Conservation (phyloP, 2,888 invertebrate species). For the Eustalomyia histrio region DNA sequence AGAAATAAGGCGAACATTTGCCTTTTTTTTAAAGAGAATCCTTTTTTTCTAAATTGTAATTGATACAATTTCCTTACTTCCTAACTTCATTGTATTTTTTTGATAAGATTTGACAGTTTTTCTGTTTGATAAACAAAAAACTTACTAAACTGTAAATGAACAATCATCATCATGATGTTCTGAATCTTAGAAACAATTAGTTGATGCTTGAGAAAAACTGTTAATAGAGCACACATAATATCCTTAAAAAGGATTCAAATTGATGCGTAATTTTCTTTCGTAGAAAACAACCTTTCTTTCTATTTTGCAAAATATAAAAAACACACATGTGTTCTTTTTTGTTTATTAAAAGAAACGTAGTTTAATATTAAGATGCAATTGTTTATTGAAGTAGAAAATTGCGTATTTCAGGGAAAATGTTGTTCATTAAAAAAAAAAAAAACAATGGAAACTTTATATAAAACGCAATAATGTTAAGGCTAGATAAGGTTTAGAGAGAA, state of each 20-base stretch:
- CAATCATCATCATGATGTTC: not conserved
- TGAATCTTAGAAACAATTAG: too few species aligned
- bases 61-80: too few species aligned
- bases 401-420: conserved; percentile 19
- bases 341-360: not conserved
- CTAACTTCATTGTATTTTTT: too few species aligned
- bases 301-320: conserved; percentile 3
- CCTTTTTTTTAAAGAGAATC: too few species aligned
- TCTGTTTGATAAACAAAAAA: too few species aligned
- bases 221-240: too few species aligned
- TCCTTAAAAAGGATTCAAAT: conserved; percentile 10
- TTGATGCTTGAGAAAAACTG: too few species aligned
- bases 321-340: conserved; percentile 10
- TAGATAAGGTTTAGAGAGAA: too few species aligned
- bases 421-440: not conserved
- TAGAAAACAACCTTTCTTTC: conserved; percentile 8
- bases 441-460: not conserved
- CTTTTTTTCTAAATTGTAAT: too few species aligned
- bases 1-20: too few species aligned
- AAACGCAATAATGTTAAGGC: too few species aligned
- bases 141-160: conserved; percentile 33
- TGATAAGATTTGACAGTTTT: too few species aligned
- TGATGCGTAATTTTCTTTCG: conserved; percentile 34
- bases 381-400: conserved; percentile 49
- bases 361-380: not conserved